Evolutionary conservation across 2,113 vertebrate genomes (phyloP).

Genomic region (Rhagologus leucostigma): DNA sequence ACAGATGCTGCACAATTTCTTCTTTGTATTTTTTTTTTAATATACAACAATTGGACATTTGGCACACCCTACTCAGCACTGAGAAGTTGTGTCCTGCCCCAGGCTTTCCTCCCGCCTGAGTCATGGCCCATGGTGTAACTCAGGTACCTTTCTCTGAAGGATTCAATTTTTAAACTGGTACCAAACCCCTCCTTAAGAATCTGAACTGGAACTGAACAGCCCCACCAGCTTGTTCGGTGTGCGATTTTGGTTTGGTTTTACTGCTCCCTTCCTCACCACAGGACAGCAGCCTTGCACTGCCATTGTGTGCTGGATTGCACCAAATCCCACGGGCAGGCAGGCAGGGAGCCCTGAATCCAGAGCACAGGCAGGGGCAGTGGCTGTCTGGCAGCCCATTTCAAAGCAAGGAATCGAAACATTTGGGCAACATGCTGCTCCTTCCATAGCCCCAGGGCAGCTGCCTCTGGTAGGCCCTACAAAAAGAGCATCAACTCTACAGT

Average conservation of each 20-base stretch:
- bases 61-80: neutral
- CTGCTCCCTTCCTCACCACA: neutral
- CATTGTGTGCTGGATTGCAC: neutral
- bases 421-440: neutral
- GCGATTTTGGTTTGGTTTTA: neutral
- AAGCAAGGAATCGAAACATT: neutral
- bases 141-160: neutral
- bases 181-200: neutral
- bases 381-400: neutral
- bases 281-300: neutral
- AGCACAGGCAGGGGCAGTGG: neutral
- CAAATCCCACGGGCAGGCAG: neutral
- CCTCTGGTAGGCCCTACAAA: neutral
- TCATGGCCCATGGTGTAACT: accelerated
- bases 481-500: neutral
- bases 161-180: neutral
- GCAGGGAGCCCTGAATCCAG: neutral
- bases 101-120: neutral
- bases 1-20: neutral
- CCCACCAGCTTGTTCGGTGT: neutral
- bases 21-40: neutral
- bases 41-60: neutral
- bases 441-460: neutral
- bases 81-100: neutral
- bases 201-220: neutral